Percentiles rank a stretch among this genome's conserved stretches.
Evolutionary conservation across 35 echinoderm and acorn worm species (phyloP).

Genomic region (Patiria miniata): DNA sequence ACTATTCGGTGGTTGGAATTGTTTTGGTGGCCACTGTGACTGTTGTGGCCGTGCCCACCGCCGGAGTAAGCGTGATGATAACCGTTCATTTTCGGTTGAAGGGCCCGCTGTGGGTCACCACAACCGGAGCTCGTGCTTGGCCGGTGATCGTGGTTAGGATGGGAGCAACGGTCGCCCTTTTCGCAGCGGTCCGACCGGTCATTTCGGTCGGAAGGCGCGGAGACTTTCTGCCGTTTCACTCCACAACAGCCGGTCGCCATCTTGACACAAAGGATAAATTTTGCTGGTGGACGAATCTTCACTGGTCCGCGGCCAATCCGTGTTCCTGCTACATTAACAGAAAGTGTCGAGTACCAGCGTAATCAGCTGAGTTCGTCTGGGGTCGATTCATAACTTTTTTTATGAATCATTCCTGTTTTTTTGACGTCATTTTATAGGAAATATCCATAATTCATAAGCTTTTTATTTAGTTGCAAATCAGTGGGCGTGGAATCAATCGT

Average conservation of each 20-base stretch:
- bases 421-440: no score
- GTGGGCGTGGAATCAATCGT: no score
- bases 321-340: background rate
- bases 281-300: background rate
- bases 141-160: background rate
- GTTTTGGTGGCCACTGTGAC: slow-evolving; percentile 12
- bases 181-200: slow-evolving; percentile 23
- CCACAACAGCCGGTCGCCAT: slow-evolving; percentile 99
- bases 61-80: slow-evolving; percentile 12
- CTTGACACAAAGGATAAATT: slow-evolving; percentile 58
- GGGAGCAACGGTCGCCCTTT: slow-evolving; percentile 26
- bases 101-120: background rate
- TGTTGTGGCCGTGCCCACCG: background rate
- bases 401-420: no score
- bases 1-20: slow-evolving; percentile 67
- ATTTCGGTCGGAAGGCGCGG: slow-evolving; percentile 83
- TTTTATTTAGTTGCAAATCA: no score
- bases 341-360: background rate
- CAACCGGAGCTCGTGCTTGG: slow-evolving; percentile 12
- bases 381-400: no score
- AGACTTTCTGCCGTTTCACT: slow-evolving; percentile 99
- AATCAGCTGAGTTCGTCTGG: background rate
- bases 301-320: background rate
- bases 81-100: slow-evolving; percentile 60
- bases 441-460: no score